Evolutionary conservation across 2,888 invertebrate species (phyloP).

Genomic region (Melinaea menophilus): DNA sequence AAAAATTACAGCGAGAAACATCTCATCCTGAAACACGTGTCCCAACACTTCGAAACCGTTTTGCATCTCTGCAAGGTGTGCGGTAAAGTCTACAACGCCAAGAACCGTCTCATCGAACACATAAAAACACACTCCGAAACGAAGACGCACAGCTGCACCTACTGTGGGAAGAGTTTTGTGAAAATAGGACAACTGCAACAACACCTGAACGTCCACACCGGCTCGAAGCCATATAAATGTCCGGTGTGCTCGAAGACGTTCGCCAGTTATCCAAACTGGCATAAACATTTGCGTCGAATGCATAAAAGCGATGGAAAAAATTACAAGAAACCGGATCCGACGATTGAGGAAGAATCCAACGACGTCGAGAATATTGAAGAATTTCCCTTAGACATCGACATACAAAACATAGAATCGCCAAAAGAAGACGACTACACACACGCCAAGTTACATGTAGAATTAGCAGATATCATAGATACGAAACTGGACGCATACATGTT

Average conservation of each 20-base stretch:
- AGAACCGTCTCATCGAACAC: constrained; percentile 54
- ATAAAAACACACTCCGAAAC: constrained; percentile 58
- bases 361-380: constrained; percentile 13
- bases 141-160: constrained; percentile 68
- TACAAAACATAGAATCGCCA: not conserved
- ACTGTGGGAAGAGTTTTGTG: constrained; percentile 71
- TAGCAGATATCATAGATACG: constrained; percentile 4
- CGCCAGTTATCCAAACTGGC: constrained; percentile 76
- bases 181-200: constrained; percentile 55
- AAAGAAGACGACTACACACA: constrained; percentile 7
- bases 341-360: constrained; percentile 15
- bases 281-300: constrained; percentile 71
- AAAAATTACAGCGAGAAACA: constrained; percentile 73
- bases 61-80: constrained; percentile 77
- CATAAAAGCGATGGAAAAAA: constrained; percentile 48
- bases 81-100: constrained; percentile 73
- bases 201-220: constrained; percentile 78
- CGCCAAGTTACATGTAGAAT: constrained; percentile 12
- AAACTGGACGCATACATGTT: constrained; percentile 7
- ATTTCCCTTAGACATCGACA: constrained; percentile 9
- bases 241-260: constrained; percentile 75
- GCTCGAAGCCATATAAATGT: constrained; percentile 75
- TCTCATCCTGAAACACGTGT: constrained; percentile 54
- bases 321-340: constrained; percentile 25
- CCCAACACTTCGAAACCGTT: constrained; percentile 55